Evolutionary conservation across 2,113 vertebrate genomes (phyloP).

Genomic region (Mesembrinibis cayennensis): DNA sequence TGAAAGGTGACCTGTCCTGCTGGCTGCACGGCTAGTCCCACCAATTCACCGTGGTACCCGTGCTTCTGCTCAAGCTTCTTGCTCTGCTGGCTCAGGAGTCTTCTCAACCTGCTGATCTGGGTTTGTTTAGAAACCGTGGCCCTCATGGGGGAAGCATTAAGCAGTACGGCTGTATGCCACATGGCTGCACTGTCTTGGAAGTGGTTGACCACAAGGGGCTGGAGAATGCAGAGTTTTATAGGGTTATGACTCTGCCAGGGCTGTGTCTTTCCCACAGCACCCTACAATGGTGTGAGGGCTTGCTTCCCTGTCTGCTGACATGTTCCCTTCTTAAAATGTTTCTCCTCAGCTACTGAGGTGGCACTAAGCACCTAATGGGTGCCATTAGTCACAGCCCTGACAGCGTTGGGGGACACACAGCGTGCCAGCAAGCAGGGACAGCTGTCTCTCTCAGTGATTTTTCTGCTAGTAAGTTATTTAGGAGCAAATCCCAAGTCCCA

Average conservation of each 20-base stretch:
- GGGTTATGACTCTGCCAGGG: background rate
- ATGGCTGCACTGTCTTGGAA: background rate
- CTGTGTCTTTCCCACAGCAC: background rate
- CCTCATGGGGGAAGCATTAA: background rate
- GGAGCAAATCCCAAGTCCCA: background rate
- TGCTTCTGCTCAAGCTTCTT: background rate
- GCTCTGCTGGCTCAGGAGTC: background rate
- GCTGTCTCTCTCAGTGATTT: background rate
- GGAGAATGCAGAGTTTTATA: background rate
- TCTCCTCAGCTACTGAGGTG: background rate
- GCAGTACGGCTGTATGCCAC: accelerated
- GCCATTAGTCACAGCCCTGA: background rate
- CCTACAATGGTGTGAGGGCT: background rate
- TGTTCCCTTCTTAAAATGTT: background rate
- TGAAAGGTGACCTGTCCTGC: background rate
- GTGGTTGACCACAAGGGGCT: background rate
- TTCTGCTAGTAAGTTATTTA: background rate
- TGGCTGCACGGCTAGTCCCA: background rate
- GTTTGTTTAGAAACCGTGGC: background rate
- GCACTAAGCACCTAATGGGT: background rate
- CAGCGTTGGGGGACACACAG: accelerated
- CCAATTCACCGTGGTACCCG: background rate
- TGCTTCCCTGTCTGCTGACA: background rate
- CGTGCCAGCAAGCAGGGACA: background rate
- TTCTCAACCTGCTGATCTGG: background rate